These are phyloP conservation scores for Glaucidium brasilianum DNA, from an alignment of 2,113 vertebrate species.

Conservation along the genomic window DNA sequence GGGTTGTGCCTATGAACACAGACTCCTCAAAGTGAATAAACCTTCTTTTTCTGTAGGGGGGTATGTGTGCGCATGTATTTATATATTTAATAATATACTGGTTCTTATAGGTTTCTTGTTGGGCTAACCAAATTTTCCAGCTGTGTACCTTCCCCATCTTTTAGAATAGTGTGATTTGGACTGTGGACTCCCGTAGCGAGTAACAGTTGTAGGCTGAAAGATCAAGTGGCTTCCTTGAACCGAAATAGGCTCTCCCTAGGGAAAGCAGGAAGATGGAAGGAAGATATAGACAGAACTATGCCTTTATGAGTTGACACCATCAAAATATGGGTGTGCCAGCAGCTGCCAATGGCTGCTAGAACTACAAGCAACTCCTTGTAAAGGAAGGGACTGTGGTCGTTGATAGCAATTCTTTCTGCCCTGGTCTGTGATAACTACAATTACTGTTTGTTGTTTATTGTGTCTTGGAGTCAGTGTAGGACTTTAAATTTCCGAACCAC, in stretches of 20 bases:
- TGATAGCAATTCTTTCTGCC: not conserved
- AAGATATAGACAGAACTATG: not conserved
- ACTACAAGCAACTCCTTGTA: not conserved
- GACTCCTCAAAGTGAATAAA: not conserved
- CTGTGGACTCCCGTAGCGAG: not conserved
- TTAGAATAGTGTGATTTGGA: not conserved
- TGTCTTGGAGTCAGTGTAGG: not conserved
- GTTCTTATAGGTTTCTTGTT: not conserved
- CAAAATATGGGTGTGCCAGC: not conserved
- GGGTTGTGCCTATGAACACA: not conserved
- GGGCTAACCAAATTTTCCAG: not conserved
- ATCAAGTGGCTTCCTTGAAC: not conserved
- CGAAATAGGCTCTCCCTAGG: not conserved
- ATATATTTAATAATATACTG: not conserved
- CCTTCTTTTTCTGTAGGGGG: rapidly evolving
- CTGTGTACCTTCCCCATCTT: not conserved
- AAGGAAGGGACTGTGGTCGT: not conserved
- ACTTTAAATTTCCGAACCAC: not conserved
- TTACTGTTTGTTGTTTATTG: not conserved
- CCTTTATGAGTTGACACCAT: not conserved
- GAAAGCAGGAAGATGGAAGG: not conserved
- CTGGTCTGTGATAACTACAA: not conserved
- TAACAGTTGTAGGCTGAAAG: not conserved
- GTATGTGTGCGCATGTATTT: not conserved
- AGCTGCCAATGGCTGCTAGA: not conserved